These are phyloP conservation scores for Hippocampus abdominalis DNA, from an alignment of 2,113 vertebrate genomes.

Conservation along the genomic window DNA sequence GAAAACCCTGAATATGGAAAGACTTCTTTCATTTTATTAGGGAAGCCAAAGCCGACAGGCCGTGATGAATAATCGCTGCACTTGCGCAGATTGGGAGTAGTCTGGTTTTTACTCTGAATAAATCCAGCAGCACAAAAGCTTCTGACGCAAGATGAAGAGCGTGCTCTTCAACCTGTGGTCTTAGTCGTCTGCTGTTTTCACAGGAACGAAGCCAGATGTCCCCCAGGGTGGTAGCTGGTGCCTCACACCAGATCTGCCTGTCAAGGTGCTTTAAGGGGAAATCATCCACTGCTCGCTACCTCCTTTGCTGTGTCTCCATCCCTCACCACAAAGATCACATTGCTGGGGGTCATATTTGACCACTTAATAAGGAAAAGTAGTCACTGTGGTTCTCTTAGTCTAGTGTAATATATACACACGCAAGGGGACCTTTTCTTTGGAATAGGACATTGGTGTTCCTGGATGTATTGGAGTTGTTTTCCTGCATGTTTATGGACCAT, in stretches of 20 bases:
- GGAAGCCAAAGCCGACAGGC: background rate
- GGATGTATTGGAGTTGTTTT: background rate
- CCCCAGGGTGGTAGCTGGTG: slow-evolving; percentile 55
- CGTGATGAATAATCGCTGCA: slow-evolving; percentile 53
- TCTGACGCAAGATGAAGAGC: slow-evolving; percentile 37
- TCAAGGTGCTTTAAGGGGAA: slow-evolving; percentile 54
- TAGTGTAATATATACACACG: background rate
- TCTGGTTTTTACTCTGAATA: slow-evolving; percentile 15
- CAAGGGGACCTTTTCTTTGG: background rate
- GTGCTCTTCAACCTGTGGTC: slow-evolving; percentile 52
- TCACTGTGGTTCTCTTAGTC: background rate
- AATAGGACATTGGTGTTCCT: background rate
- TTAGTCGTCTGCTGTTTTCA: slow-evolving; percentile 64
- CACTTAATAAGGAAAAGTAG: background rate
- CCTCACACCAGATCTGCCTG: slow-evolving; percentile 63
- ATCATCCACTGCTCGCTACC: slow-evolving; percentile 43
- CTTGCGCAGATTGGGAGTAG: slow-evolving; percentile 30
- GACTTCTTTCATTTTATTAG: background rate
- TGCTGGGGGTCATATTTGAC: slow-evolving; percentile 1
- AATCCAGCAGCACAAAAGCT: slow-evolving; percentile 29
- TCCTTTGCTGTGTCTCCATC: slow-evolving; percentile 16
- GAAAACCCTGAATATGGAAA: slow-evolving; percentile 24
- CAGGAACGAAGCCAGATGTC: slow-evolving; percentile 68
- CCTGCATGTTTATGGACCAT: background rate
- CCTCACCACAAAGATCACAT: slow-evolving; percentile 30